A percentile compares a stretch with the other conserved stretches of the same genome.
Evolutionary conservation across 92 coral and sea anemone species (phyloP).

Genomic region (Phenganax marumi): DNA sequence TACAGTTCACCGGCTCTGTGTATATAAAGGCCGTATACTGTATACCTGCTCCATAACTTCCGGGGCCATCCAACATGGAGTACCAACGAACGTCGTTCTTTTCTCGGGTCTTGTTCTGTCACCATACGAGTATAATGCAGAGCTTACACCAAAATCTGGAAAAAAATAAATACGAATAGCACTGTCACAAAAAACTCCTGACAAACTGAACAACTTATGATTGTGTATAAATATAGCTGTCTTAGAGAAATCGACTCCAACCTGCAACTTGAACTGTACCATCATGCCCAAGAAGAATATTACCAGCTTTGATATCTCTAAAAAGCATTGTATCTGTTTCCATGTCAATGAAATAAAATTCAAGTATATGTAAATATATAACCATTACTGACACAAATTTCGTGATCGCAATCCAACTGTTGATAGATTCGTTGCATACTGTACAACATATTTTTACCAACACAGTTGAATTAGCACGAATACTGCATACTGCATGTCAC

Average conservation of each 20-base stretch:
- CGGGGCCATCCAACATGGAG: slow-evolving; percentile 99
- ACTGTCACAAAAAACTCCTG: background rate
- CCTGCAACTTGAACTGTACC: slow-evolving; percentile 98
- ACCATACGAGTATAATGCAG: slow-evolving; percentile 90
- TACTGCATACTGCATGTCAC: no score
- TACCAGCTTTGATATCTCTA: slow-evolving; percentile 98
- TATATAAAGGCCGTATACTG: no score
- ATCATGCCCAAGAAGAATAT: slow-evolving; percentile 89
- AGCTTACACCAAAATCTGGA: slow-evolving; percentile 98
- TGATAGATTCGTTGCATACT: background rate
- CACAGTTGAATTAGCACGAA: no score
- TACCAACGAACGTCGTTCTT: slow-evolving; percentile 96
- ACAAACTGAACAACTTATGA: background rate
- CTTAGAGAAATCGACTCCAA: slow-evolving; percentile 7
- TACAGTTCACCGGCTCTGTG: no score
- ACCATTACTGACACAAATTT: no score
- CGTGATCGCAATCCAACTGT: background rate
- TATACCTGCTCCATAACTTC: slow-evolving; percentile 98
- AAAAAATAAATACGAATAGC: background rate
- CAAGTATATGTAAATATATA: no score
- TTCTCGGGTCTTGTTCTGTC: slow-evolving; percentile 87
- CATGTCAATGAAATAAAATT: background rate
- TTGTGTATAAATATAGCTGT: background rate
- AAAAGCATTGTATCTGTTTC: background rate
- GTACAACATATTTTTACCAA: background rate